Base-by-base conservation (phyloP, 2,797 vertebrate species). In the Spinibarbus caldwelli region DNA sequence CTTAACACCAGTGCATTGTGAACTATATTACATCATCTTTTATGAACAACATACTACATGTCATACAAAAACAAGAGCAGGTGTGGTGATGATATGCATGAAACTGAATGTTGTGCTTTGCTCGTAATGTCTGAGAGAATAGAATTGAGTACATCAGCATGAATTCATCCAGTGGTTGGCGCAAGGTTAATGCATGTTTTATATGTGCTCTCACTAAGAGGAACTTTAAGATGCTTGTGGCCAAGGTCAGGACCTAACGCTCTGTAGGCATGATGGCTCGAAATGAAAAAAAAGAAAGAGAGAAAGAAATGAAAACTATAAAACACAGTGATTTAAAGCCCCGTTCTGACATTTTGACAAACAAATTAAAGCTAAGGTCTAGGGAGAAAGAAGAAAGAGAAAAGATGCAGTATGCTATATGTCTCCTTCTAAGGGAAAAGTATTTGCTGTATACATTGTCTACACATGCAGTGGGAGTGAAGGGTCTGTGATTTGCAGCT, bases 161-260 rank as follows among this genome's bases (percentile, higher is more conserved):
- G 89, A 92, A 93, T 93, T 95, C 89, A 90, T 93, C 90, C 90
- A 89, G 86, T 83, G 64, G 86, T 91, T 90, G 78, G 90, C 92
- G 90, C 94, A 94, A 92, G 66, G 76, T 85, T 57, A 82, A 86
- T 86, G n/a, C 10, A 29, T 76, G 43, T 47, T 85, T 85, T 86
- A 67, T 83, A 78, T 66, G 68, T 85, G 17, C 76, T 66, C 64
- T 45, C 45, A 72, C 75, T 54, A 15, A 81, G 66, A 83, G 62
- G 54, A 86, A 57, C 75, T 84, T 85, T 86, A 83, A 78, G 31
- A 82, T 66, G 41, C 59, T 62, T 62, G 26, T 78, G 49, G 34
- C 36, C 82, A 62, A 82, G 80, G 49, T 43, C 45, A 73, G 57
- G 52, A 31, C 26, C 73, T 85, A n/a, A 4, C 31, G 45, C 45